A percentile compares a stretch with the other conserved stretches of the same genome.
phyloP scores from a whole-genome alignment of 2,888 invertebrate species.

The Phalera bucephala region DNA sequence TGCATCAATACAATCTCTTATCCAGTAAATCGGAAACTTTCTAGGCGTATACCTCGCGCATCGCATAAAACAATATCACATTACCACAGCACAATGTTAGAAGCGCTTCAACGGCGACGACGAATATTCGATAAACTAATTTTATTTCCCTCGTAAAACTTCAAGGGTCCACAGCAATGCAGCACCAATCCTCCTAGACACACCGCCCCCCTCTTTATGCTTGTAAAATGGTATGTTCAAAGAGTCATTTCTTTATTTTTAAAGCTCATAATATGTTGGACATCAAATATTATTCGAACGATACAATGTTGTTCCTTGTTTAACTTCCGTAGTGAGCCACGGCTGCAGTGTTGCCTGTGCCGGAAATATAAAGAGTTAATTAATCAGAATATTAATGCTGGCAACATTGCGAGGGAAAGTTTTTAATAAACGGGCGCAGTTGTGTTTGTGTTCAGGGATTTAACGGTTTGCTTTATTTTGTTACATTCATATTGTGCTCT shows the following conservation, averaged over 20 bases:
- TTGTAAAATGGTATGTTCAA: constrained; percentile 4
- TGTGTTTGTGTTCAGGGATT: background rate
- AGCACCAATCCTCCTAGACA: constrained; percentile 5
- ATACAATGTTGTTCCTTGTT: constrained; percentile 29
- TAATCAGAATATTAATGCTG: constrained; percentile 5
- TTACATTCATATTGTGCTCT: too few relatives aligned
- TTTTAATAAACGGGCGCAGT: constrained; percentile 5
- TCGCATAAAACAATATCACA: background rate
- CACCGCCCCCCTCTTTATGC: background rate
- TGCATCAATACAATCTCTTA: too few relatives aligned
- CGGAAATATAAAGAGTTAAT: constrained; percentile 7
- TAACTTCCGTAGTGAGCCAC: constrained; percentile 9
- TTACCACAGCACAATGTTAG: background rate
- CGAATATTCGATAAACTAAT: constrained; percentile 7
- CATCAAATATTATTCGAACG: constrained; percentile 22
- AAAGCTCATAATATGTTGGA: constrained; percentile 19
- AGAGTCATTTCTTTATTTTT: constrained; percentile 7
- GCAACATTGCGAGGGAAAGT: background rate
- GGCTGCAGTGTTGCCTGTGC: constrained; percentile 1
- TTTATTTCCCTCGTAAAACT: constrained; percentile 14
- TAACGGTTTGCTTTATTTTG: constrained; percentile 1
- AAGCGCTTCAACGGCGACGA: constrained; percentile 6
- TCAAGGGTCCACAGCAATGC: background rate
- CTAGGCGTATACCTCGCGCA: too few relatives aligned
- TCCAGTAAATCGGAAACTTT: too few relatives aligned